Evolutionary conservation across 2,797 vertebrate genomes (phyloP).

Genomic region (Lagocephalus sceleratus): DNA sequence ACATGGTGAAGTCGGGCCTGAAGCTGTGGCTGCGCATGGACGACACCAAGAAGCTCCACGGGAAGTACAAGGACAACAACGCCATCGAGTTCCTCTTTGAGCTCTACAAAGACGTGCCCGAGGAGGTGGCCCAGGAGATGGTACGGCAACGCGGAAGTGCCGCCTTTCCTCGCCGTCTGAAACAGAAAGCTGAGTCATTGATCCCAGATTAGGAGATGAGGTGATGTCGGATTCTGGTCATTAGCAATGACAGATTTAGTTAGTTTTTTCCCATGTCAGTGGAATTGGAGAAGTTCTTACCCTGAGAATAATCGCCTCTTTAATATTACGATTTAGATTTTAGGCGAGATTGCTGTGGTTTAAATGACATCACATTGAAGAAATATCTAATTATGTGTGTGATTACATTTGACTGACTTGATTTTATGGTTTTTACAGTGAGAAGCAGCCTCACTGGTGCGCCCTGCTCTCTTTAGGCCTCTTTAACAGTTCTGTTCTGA

Average conservation of each 20-base stretch:
- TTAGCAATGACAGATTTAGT: conserved; percentile 16
- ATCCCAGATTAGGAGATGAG: conserved; percentile 34
- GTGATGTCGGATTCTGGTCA: conserved; percentile 9
- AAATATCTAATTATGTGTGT: neutral
- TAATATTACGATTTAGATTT: too few species aligned
- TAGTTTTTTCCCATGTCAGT: neutral
- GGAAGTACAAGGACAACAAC: conserved; percentile 97
- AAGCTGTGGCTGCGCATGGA: conserved; percentile 98
- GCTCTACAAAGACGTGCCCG: conserved; percentile 91
- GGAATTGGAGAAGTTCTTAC: too few species aligned
- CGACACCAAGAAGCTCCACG: conserved; percentile 89
- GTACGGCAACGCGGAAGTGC: conserved; percentile 65
- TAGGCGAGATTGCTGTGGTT: too few species aligned
- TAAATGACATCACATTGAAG: neutral
- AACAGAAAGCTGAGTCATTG: conserved; percentile 34
- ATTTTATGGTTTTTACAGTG: neutral
- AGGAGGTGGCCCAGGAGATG: conserved; percentile 98
- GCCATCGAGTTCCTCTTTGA: conserved; percentile 98
- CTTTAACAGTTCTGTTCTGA: conserved; percentile 21
- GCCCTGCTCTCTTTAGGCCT: conserved; percentile 4
- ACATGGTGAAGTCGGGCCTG: conserved; percentile 86
- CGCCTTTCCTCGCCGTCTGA: conserved; percentile 8
- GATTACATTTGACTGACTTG: too few species aligned
- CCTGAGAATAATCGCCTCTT: too few species aligned
- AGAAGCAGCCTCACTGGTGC: conserved; percentile 11